Conservation (phyloP, 2,113 vertebrate genomes). For the Leucosticte australis region DNA sequence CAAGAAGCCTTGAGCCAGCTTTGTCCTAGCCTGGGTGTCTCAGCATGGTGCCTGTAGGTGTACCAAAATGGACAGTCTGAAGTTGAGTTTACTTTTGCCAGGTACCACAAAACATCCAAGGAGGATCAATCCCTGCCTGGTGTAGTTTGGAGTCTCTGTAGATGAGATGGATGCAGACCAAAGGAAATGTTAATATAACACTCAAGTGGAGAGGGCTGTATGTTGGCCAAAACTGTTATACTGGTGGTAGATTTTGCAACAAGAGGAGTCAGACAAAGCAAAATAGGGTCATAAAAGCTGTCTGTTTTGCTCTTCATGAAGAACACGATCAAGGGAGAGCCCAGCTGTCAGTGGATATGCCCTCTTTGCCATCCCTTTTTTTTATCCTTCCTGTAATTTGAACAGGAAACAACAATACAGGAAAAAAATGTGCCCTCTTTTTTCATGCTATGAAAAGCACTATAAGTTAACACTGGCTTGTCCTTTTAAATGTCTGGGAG, state of each 20-base stretch:
- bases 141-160: background rate
- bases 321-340: background rate
- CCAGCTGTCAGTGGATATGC: background rate
- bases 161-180: background rate
- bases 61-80: background rate
- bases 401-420: background rate
- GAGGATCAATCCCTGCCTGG: background rate
- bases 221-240: background rate
- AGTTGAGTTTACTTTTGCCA: background rate
- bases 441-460: background rate
- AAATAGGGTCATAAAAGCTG: background rate
- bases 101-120: no score
- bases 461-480: background rate
- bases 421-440: background rate
- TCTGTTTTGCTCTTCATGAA: background rate
- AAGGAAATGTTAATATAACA: background rate
- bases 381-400: background rate
- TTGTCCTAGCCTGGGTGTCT: background rate
- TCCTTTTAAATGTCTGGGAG: background rate
- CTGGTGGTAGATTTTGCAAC: background rate
- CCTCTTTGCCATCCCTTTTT: background rate
- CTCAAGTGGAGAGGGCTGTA: background rate
- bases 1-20: background rate
- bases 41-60: background rate
- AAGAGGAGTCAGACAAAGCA: background rate